These are phyloP conservation scores for Cynopterus brachyotis DNA, from an alignment of 2,113 vertebrate species.

Conservation along the genomic window DNA sequence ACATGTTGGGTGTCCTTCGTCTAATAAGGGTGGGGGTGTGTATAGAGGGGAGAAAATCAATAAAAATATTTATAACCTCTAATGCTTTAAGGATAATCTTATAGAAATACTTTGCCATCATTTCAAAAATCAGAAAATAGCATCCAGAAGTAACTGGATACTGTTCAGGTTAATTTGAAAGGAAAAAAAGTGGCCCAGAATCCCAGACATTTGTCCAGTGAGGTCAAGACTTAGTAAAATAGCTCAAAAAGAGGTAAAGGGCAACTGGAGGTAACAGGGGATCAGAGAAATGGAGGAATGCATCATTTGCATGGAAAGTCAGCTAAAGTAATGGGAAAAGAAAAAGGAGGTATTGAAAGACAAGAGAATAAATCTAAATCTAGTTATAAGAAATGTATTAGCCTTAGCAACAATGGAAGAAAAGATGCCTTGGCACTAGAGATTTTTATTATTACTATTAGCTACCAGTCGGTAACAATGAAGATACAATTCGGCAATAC, in stretches of 20 bases:
- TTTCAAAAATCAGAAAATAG: not conserved
- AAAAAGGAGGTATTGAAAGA: not conserved
- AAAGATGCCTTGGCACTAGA: not conserved
- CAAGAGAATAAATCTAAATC: not conserved
- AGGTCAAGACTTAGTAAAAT: not conserved
- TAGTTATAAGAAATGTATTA: not conserved
- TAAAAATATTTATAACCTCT: not conserved
- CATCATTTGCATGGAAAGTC: not conserved
- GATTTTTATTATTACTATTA: not conserved
- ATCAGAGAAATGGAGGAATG: not conserved
- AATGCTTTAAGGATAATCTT: not conserved
- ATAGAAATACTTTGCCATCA: not conserved
- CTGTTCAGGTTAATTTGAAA: not conserved
- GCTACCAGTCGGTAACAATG: not conserved
- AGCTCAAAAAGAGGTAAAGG: not conserved
- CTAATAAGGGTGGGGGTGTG: not conserved
- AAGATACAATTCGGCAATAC: not conserved
- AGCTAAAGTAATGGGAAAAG: not conserved
- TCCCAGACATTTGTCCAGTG: not conserved
- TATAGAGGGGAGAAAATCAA: not conserved
- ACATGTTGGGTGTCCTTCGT: not conserved
- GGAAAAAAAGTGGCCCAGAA: not conserved
- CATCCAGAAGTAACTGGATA: not conserved
- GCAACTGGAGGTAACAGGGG: not conserved
- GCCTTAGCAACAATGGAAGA: not conserved